Conservation (phyloP, 2,888 invertebrate genomes). For the Autographa gamma region DNA sequence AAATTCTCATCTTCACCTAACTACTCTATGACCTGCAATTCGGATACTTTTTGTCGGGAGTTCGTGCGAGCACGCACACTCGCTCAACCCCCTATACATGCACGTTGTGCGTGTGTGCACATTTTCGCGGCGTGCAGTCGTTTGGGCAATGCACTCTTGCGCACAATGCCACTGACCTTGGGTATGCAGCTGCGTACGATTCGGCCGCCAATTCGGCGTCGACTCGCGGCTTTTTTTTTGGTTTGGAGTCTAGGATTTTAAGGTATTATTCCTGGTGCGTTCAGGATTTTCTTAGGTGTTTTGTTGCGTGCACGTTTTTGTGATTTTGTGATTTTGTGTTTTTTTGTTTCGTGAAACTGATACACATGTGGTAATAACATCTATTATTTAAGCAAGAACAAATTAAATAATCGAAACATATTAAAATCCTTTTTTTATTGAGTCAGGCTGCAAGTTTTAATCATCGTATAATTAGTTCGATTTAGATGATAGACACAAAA, state of each 20-base stretch:
- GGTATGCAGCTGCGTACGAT: constrained; percentile 81
- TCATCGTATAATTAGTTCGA: too few relatives aligned
- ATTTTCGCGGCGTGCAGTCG: constrained; percentile 78
- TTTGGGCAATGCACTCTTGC: constrained; percentile 86
- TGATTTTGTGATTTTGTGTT: too few relatives aligned
- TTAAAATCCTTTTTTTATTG: too few relatives aligned
- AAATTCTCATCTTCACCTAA: constrained; percentile 10
- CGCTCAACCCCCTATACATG: constrained; percentile 28
- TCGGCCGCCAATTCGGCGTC: constrained; percentile 65
- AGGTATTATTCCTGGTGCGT: constrained; percentile 4
- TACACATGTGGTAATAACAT: too few relatives aligned
- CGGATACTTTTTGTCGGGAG: constrained; percentile 81
- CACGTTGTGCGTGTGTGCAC: constrained; percentile 64
- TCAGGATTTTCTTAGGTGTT: not conserved
- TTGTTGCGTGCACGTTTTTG: too few relatives aligned
- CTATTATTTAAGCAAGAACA: too few relatives aligned
- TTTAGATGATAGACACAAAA: too few relatives aligned
- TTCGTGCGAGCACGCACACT: constrained; percentile 59
- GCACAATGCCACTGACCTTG: constrained; percentile 86
- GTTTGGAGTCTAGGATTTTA: constrained; percentile 43
- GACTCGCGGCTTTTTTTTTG: constrained; percentile 51
- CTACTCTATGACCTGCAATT: constrained; percentile 76
- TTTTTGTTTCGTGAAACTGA: too few relatives aligned
- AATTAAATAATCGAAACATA: too few relatives aligned
- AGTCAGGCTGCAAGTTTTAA: too few relatives aligned